These are phyloP conservation scores for Craterocephalus amniculus DNA, from an alignment of 2,797 vertebrate genomes.

Conservation along the genomic window DNA sequence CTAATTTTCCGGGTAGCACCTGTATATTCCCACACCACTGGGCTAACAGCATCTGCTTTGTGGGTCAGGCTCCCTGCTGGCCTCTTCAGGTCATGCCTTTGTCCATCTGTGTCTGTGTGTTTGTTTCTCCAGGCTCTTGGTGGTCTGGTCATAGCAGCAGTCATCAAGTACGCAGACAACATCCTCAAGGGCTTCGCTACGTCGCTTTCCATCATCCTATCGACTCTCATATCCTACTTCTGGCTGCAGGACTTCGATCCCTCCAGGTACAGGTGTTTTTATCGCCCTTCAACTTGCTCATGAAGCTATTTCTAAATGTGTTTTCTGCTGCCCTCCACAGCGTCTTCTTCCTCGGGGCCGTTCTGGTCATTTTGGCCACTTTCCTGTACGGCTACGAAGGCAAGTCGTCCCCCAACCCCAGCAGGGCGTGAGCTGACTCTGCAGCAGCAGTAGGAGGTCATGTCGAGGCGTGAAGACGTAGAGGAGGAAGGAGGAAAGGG, in stretches of 20 bases:
- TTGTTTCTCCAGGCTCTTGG: constrained; percentile 90
- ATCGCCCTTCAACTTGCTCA: constrained; percentile 25
- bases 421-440: constrained; percentile 86
- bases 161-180: constrained; percentile 99
- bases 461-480: constrained; percentile 16
- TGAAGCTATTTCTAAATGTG: constrained; percentile 10
- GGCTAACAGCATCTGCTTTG: constrained; percentile 7
- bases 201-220: constrained; percentile 98
- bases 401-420: constrained; percentile 89
- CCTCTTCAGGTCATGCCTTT: constrained; percentile 49
- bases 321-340: constrained; percentile 76
- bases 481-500: constrained; percentile 15
- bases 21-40: constrained; percentile 5
- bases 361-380: constrained; percentile 94
- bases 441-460: constrained; percentile 46
- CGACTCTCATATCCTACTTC: constrained; percentile 97
- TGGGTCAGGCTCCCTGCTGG: constrained; percentile 25
- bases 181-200: constrained; percentile 99
- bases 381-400: constrained; percentile 96
- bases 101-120: constrained; percentile 70
- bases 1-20: too few relatives aligned
- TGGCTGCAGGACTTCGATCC: constrained; percentile 98
- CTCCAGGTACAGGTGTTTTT: constrained; percentile 84
- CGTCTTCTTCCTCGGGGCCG: constrained; percentile 93
- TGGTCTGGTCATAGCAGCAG: constrained; percentile 96